phyloP scores from a whole-genome alignment of 2,888 invertebrate species.

The Drosophila eohydei region DNA sequence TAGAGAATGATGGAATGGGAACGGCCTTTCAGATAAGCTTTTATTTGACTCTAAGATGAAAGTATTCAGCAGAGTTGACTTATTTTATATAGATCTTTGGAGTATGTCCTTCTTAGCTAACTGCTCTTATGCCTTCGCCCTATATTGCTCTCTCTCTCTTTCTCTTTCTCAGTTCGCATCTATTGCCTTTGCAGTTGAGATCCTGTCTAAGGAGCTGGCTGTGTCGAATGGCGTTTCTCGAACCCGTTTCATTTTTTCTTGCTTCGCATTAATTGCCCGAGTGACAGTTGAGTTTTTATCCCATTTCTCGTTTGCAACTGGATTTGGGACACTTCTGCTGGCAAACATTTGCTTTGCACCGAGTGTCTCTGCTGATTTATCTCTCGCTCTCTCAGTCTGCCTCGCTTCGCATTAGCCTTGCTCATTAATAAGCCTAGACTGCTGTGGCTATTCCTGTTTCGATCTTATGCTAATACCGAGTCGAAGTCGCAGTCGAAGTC shows the following conservation, averaged over 20 bases:
- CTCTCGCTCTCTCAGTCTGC: conserved; percentile 5
- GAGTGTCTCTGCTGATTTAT: conserved; percentile 57
- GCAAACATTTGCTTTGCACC: conserved; percentile 42
- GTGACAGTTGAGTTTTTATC: conserved; percentile 7
- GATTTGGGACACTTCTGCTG: conserved; percentile 47
- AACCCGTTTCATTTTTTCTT: conserved; percentile 11
- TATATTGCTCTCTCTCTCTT: not conserved
- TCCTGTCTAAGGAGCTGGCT: conserved; percentile 34
- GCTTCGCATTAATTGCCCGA: conserved; percentile 72
- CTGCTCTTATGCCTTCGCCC: too few species aligned
- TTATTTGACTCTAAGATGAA: too few species aligned
- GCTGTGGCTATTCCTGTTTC: not conserved
- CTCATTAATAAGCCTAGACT: conserved; percentile 8
- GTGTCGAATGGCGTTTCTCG: conserved; percentile 1
- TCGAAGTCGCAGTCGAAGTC: not conserved
- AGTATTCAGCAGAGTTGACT: not conserved
- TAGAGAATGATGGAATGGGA: too few species aligned
- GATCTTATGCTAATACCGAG: conserved; percentile 5
- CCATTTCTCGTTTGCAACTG: conserved; percentile 30
- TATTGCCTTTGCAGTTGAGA: conserved; percentile 1
- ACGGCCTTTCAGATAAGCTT: too few species aligned
- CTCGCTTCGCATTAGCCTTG: not conserved
- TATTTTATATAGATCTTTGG: not conserved
- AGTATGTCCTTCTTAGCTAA: too few species aligned
- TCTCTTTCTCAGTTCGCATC: not conserved